Conservation (phyloP, 2,113 vertebrate genomes). For the Acanthisitta chloris region DNA sequence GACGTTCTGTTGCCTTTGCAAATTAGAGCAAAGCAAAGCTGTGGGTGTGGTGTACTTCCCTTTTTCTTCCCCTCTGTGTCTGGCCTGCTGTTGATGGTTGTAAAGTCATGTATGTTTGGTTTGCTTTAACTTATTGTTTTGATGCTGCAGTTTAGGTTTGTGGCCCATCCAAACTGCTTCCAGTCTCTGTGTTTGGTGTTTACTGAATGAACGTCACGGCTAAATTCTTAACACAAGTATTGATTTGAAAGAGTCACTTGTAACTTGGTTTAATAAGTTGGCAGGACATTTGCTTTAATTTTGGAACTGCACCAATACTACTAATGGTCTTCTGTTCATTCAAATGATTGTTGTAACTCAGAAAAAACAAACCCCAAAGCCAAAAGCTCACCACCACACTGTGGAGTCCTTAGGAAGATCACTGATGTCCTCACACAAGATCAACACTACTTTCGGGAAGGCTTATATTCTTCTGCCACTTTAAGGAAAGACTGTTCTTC, state of each 20-base stretch:
- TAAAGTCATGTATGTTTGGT: not conserved
- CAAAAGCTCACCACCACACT: not conserved
- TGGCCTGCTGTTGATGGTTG: not conserved
- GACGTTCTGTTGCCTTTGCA: not conserved
- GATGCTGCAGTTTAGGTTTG: not conserved
- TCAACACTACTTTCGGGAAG: conserved; percentile 20
- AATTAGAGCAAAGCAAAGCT: not conserved
- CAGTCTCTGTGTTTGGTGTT: not conserved
- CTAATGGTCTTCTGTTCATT: not conserved
- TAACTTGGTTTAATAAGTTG: not conserved
- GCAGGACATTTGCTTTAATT: not conserved
- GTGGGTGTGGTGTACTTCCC: not conserved
- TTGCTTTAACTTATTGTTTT: not conserved
- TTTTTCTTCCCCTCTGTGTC: not conserved
- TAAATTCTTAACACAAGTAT: not conserved
- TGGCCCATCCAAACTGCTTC: not conserved
- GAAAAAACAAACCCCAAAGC: not conserved
- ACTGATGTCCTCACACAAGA: conserved; percentile 14
- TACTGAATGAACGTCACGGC: not conserved
- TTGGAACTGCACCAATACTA: not conserved
- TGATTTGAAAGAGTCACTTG: not conserved
- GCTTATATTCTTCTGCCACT: conserved; percentile 31
- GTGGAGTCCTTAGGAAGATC: conserved; percentile 34
- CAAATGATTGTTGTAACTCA: not conserved
- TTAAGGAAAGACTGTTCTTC: conserved; percentile 62